Conservation (phyloP, 2,797 vertebrate genomes). For the Sciurus vulgaris region DNA sequence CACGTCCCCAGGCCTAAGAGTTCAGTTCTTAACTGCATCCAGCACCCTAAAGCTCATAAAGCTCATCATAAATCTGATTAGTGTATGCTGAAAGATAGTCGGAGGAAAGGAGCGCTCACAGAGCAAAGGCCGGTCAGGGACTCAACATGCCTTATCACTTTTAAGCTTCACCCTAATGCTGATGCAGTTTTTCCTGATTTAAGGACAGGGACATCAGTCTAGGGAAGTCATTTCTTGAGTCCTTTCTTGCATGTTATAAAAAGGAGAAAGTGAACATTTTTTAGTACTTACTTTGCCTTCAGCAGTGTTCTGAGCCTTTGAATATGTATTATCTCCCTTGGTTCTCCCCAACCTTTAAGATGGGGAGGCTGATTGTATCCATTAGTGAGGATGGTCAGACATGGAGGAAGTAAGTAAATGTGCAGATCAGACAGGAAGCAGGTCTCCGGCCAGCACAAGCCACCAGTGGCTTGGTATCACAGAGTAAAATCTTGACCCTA, state of each 20-base stretch:
- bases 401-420: background rate
- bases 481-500: background rate
- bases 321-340: background rate
- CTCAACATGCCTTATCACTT: rapidly evolving
- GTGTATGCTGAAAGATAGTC: background rate
- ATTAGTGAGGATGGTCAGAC: background rate
- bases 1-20: too few species aligned
- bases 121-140: background rate
- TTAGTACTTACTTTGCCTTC: background rate
- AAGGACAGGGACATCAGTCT: background rate
- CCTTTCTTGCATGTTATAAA: background rate
- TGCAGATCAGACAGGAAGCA: background rate
- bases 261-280: background rate
- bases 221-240: background rate
- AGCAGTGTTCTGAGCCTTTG: background rate
- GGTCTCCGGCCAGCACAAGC: background rate
- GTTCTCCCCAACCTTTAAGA: background rate
- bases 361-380: rapidly evolving
- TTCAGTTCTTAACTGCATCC: background rate
- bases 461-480: background rate
- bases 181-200: background rate
- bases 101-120: rapidly evolving
- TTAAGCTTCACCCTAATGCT: too few species aligned
- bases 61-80: background rate
- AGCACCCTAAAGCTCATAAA: background rate